A percentile compares a stretch with the other conserved stretches of the same genome.
phyloP scores from a whole-genome alignment of 1,140 invertebrate species.

The Drosophila asahinai region DNA sequence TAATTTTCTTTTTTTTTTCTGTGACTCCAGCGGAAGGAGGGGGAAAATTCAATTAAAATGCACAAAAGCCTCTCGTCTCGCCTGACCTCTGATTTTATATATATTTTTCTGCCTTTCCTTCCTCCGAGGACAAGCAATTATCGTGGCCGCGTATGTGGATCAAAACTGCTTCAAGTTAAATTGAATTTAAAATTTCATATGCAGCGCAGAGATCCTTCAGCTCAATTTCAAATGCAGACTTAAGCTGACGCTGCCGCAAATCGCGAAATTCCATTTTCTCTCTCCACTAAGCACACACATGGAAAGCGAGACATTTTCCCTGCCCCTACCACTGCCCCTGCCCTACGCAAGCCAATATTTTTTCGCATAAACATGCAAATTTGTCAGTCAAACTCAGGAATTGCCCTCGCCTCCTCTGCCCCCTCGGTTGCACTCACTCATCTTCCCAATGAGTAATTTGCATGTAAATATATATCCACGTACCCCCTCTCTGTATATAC shows the following conservation, averaged over 20 bases:
- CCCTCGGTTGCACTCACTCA: slow-evolving; percentile 56
- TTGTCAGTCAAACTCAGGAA: slow-evolving; percentile 46
- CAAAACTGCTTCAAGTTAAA: slow-evolving; percentile 72
- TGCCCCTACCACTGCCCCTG: slow-evolving; percentile 1
- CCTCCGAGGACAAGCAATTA: slow-evolving; percentile 55
- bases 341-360: slow-evolving; percentile 53
- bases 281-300: neutral
- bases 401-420: neutral
- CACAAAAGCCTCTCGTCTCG: slow-evolving; percentile 73
- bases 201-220: slow-evolving; percentile 6
- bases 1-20: slow-evolving; percentile 64
- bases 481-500: neutral
- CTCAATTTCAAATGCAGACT: slow-evolving; percentile 37
- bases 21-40: slow-evolving; percentile 35
- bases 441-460: slow-evolving; percentile 72
- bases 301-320: slow-evolving; percentile 62
- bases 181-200: slow-evolving; percentile 60
- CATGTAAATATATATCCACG: slow-evolving; percentile 65
- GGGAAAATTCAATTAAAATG: slow-evolving; percentile 79
- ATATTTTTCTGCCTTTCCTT: neutral
- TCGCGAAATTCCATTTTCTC: slow-evolving; percentile 37
- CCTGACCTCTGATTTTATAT: slow-evolving; percentile 18
- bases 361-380: slow-evolving; percentile 81
- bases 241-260: slow-evolving; percentile 31
- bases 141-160: slow-evolving; percentile 60